These are phyloP conservation scores for Pelobates fuscus DNA, from an alignment of 2,113 vertebrate genomes.

Conservation along the genomic window DNA sequence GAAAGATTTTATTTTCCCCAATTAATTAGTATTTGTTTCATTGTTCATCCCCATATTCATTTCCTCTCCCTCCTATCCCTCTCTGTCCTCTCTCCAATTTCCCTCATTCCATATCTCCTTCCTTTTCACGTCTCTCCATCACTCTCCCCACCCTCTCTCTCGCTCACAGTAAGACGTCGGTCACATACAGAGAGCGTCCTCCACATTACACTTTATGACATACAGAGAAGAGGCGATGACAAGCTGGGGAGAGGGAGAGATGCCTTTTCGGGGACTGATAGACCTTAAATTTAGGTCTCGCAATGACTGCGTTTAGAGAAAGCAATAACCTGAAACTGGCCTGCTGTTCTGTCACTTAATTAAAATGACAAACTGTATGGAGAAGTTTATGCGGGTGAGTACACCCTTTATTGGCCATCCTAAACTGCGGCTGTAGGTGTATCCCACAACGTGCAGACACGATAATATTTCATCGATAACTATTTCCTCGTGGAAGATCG, in stretches of 20 bases:
- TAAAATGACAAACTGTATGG: constrained; percentile 33
- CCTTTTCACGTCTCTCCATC: not conserved
- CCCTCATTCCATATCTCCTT: not conserved
- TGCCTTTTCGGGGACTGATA: constrained; percentile 5
- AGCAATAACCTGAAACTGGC: constrained; percentile 27
- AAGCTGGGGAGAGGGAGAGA: not conserved
- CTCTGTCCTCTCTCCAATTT: no score
- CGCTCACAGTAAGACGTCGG: not conserved
- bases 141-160: constrained; percentile 5
- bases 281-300: constrained; percentile 3
- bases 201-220: not conserved
- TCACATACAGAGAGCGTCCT: not conserved
- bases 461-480: not conserved
- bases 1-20: no score
- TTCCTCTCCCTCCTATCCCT: no score
- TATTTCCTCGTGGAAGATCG: not conserved
- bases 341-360: constrained; percentile 31
- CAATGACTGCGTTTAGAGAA: constrained; percentile 24
- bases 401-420: not conserved
- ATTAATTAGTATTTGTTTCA: no score
- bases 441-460: not conserved
- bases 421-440: not conserved
- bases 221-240: not conserved
- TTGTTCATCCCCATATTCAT: no score
- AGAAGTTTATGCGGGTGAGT: constrained; percentile 22